A percentile compares a stretch with the other conserved stretches of the same genome.
Conservation (phyloP, 2,797 vertebrate species). For the Danionella dracula region DNA sequence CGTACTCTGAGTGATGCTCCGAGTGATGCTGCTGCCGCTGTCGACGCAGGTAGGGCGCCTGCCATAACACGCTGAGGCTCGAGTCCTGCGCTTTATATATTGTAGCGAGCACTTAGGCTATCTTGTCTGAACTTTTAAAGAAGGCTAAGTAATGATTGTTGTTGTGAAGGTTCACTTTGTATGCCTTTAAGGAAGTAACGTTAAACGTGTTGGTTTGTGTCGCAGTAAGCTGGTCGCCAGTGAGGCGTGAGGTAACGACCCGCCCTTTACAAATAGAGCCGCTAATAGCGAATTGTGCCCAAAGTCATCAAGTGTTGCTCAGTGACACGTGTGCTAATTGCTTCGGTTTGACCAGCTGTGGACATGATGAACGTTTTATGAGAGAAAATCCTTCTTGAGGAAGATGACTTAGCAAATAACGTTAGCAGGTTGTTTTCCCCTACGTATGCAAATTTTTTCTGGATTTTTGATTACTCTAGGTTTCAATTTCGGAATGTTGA, state of each 20-base stretch:
- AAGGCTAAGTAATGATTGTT: neutral
- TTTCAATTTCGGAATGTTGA: too few relatives aligned
- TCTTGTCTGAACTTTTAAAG: neutral
- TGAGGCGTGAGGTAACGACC: constrained; percentile 12
- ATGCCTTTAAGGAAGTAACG: neutral
- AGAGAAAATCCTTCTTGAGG: neutral
- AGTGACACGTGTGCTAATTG: neutral
- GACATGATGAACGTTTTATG: constrained; percentile 15
- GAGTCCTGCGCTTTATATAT: neutral
- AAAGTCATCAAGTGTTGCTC: neutral
- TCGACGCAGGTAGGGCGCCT: constrained; percentile 32
- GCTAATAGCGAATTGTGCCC: neutral
- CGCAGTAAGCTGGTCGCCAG: constrained; percentile 35
- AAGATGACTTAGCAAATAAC: too few relatives aligned
- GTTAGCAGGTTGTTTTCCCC: too few relatives aligned
- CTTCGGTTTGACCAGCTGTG: neutral
- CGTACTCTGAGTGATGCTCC: constrained; percentile 23
- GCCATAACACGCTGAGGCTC: constrained; percentile 4
- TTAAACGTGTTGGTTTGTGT: constrained; percentile 14
- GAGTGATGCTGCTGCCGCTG: constrained; percentile 19
- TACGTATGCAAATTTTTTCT: too few relatives aligned
- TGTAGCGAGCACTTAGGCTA: neutral
- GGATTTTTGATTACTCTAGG: too few relatives aligned
- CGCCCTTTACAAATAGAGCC: constrained; percentile 19
- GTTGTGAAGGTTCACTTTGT: neutral